phyloP scores from a whole-genome alignment of 1,140 invertebrate species.

The Megathymus violae region DNA sequence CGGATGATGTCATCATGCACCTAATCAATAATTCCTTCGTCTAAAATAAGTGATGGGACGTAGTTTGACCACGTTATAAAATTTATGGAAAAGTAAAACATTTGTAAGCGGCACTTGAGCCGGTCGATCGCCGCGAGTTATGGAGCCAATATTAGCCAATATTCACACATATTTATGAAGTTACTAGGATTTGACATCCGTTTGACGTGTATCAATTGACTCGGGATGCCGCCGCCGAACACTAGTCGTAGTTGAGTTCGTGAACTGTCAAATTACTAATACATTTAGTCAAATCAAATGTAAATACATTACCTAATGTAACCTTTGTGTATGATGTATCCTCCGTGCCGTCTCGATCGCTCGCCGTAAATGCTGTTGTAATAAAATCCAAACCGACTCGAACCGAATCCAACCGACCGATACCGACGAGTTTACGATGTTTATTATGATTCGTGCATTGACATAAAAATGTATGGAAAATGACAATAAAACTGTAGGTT shows the following conservation, averaged over 20 bases:
- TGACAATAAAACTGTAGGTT: background rate
- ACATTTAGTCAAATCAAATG: background rate
- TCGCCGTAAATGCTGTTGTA: background rate
- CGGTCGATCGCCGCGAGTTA: too few species aligned
- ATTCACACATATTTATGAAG: too few species aligned
- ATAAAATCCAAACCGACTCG: background rate
- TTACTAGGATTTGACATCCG: background rate
- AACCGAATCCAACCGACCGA: too few species aligned
- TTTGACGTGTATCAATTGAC: background rate
- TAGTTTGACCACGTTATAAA: too few species aligned
- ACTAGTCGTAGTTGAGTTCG: background rate
- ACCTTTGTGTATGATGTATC: background rate
- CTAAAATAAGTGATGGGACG: too few species aligned
- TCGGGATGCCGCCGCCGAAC: background rate
- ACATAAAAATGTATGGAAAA: conserved; percentile 13
- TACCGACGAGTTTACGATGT: conserved; percentile 19
- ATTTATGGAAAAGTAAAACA: too few species aligned
- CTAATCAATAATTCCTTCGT: too few species aligned
- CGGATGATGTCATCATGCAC: too few species aligned
- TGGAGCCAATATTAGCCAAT: too few species aligned
- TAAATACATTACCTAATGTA: background rate
- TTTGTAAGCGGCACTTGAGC: too few species aligned
- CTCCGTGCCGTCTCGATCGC: background rate
- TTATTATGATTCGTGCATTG: conserved; percentile 13
- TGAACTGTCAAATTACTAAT: background rate